These are phyloP conservation scores for Orthosia gracilis DNA, from an alignment of 2,888 invertebrate genomes.

Conservation along the genomic window DNA sequence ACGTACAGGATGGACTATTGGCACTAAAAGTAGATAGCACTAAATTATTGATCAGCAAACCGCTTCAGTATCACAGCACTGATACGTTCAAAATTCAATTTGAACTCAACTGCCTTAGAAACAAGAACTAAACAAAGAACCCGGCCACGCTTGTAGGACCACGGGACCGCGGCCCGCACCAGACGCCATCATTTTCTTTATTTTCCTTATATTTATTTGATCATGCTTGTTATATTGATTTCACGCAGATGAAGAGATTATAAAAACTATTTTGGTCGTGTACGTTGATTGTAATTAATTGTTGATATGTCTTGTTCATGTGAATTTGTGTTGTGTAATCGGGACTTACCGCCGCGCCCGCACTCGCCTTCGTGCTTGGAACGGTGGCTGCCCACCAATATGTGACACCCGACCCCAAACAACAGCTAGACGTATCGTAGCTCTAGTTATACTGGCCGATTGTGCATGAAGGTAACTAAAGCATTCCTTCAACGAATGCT, in stretches of 20 bases:
- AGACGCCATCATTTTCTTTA: conserved; percentile 75
- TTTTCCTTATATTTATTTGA: conserved; percentile 76
- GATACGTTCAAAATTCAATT: conserved; percentile 62
- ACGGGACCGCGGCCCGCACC: conserved; percentile 84
- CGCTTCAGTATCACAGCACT: conserved; percentile 77
- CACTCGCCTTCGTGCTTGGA: conserved; percentile 88
- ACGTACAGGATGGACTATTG: conserved; percentile 80
- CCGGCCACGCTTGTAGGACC: conserved; percentile 65
- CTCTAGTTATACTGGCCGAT: conserved; percentile 84
- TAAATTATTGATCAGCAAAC: conserved; percentile 71
- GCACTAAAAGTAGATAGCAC: conserved; percentile 81
- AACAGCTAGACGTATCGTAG: conserved; percentile 86
- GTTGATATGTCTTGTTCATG: conserved; percentile 89
- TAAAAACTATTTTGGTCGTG: conserved; percentile 91
- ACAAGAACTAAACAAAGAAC: conserved; percentile 32
- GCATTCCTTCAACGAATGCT: conserved; percentile 89
- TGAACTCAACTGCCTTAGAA: conserved; percentile 54
- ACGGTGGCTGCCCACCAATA: conserved; percentile 85
- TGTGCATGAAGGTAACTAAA: conserved; percentile 88
- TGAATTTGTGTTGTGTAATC: conserved; percentile 91
- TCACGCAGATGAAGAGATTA: conserved; percentile 81
- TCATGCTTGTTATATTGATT: conserved; percentile 85
- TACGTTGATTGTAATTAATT: conserved; percentile 84
- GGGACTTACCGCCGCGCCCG: conserved; percentile 86
- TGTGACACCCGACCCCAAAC: conserved; percentile 83